A percentile compares a stretch with the other conserved stretches of the same genome.
Conservation (phyloP, 2,888 invertebrate species). For the Drosophila buzzatii region DNA sequence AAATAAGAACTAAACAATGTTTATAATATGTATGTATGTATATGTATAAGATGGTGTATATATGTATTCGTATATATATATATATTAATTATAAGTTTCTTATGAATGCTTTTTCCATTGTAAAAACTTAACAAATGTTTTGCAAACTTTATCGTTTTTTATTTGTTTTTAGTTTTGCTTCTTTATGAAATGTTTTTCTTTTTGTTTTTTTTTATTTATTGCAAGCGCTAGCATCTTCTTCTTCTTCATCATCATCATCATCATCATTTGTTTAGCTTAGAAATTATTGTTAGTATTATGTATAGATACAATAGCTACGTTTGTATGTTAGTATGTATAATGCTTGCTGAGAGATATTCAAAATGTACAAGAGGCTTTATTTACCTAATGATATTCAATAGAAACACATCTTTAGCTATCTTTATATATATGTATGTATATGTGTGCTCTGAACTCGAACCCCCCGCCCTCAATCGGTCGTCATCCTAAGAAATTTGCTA, state of each 20-base stretch:
- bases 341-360: constrained; percentile 64
- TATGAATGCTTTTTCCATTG: constrained; percentile 67
- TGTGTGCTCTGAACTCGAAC: constrained; percentile 34
- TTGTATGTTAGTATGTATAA: constrained; percentile 51
- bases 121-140: constrained; percentile 80
- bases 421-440: constrained; percentile 1
- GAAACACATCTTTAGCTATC: constrained; percentile 37
- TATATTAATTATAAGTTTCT: constrained; percentile 54
- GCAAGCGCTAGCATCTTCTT: constrained; percentile 58
- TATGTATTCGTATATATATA: constrained; percentile 19
- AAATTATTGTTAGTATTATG: constrained; percentile 46
- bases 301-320: constrained; percentile 50
- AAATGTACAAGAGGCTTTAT: constrained; percentile 69
- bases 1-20: constrained; percentile 37
- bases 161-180: neutral
- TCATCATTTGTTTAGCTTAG: constrained; percentile 42
- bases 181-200: constrained; percentile 18
- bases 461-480: neutral
- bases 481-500: neutral
- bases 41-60: constrained; percentile 15
- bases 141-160: constrained; percentile 67
- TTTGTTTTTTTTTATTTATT: constrained; percentile 37
- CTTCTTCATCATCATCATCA: neutral
- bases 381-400: constrained; percentile 59
- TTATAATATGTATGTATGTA: constrained; percentile 27